A percentile compares a stretch with the other conserved stretches of the same genome.
phyloP scores from a whole-genome alignment of 1,140 invertebrate genomes.

The Hyposmocoma kahamanoa region DNA sequence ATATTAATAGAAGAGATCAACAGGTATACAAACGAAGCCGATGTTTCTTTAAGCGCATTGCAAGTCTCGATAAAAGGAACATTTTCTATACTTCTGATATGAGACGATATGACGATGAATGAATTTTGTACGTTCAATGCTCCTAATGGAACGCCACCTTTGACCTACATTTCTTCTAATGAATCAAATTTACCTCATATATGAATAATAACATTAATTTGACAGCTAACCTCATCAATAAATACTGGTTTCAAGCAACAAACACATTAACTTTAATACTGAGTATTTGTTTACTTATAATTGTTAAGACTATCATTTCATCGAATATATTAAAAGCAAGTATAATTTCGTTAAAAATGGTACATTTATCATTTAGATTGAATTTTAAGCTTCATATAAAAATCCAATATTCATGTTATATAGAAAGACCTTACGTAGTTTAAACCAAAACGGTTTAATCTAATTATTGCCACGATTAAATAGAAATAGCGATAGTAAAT shows the following conservation, averaged over 20 bases:
- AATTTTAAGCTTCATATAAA: conserved; percentile 43
- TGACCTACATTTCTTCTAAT: no score
- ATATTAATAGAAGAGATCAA: background rate
- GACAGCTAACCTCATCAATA: background rate
- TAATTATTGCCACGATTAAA: conserved; percentile 54
- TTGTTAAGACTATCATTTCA: conserved; percentile 9
- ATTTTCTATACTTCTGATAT: conserved; percentile 36
- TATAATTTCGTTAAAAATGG: conserved; percentile 25
- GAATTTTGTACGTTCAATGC: conserved; percentile 51
- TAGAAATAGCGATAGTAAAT: conserved; percentile 26
- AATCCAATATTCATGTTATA: conserved; percentile 27
- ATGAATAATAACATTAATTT: no score
- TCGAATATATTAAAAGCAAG: conserved; percentile 26
- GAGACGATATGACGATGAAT: conserved; percentile 59
- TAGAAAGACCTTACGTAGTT: conserved; percentile 35
- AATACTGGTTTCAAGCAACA: conserved; percentile 1
- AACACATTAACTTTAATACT: conserved; percentile 22
- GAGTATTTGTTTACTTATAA: conserved; percentile 1
- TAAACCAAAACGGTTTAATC: no score
- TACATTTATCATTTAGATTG: conserved; percentile 23
- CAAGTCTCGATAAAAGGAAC: conserved; percentile 18
- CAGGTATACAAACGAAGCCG: background rate
- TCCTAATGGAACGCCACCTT: no score
- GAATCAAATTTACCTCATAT: no score
- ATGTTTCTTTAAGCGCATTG: background rate